phyloP scores from a whole-genome alignment of 1,140 invertebrate genomes.

The Lutraria rhynchaena region DNA sequence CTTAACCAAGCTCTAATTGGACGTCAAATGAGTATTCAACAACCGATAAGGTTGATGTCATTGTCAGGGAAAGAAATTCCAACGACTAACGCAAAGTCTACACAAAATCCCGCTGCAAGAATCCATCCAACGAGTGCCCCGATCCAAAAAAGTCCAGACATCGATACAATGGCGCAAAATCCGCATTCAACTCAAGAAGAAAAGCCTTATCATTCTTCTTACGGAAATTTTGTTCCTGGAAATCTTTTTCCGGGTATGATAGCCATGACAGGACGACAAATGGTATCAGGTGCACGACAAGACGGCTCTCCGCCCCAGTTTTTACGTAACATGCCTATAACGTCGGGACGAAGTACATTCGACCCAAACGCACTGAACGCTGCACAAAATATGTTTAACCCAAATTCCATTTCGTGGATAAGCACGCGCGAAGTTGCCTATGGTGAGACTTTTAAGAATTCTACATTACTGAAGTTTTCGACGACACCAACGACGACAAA shows the following conservation, averaged over 20 bases:
- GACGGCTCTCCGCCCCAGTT: background rate
- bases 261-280: background rate
- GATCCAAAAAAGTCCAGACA: too few relatives aligned
- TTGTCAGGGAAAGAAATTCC: background rate
- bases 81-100: background rate
- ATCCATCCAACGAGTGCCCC: too few relatives aligned
- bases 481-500: background rate
- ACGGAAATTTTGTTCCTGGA: constrained; percentile 35
- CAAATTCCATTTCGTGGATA: constrained; percentile 39
- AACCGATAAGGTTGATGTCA: background rate
- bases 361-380: constrained; percentile 37
- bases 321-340: constrained; percentile 7
- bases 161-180: too few relatives aligned
- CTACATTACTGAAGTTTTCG: background rate
- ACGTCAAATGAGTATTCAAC: background rate
- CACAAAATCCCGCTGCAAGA: too few relatives aligned
- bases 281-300: background rate
- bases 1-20: constrained; percentile 22
- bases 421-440: constrained; percentile 2
- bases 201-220: too few relatives aligned
- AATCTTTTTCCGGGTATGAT: constrained; percentile 33
- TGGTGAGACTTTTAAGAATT: too few relatives aligned
- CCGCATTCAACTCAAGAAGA: too few relatives aligned
- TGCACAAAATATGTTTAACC: constrained; percentile 20
- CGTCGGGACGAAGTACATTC: constrained; percentile 4